Conservation (phyloP, 2,888 invertebrate genomes). For the Copidosoma aretas region DNA sequence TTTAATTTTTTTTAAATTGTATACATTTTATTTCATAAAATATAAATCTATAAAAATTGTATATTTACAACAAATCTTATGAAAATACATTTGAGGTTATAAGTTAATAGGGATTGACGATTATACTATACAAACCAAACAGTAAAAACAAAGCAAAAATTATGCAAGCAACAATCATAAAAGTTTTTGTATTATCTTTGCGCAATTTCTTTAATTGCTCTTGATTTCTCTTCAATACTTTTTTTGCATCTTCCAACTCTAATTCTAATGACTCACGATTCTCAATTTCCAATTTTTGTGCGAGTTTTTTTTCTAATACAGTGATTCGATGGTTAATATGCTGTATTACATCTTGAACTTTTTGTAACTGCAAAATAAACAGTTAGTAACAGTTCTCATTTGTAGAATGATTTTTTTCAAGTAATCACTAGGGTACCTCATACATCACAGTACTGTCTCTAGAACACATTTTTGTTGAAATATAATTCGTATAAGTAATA, state of each 20-base stretch:
- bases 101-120: constrained; percentile 38
- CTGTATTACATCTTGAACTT: constrained; percentile 51
- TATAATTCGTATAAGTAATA: no score
- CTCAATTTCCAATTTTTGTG: constrained; percentile 43
- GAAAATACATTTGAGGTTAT: no score
- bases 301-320: constrained; percentile 52
- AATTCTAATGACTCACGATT: constrained; percentile 53
- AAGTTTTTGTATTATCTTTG: constrained; percentile 53
- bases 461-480: constrained; percentile 27
- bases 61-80: constrained; percentile 24
- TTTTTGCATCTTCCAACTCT: constrained; percentile 53
- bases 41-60: constrained; percentile 33
- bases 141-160: constrained; percentile 49
- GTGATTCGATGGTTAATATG: constrained; percentile 50
- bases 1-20: no score
- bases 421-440: constrained; percentile 22
- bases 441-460: constrained; percentile 22
- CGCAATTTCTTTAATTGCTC: constrained; percentile 49
- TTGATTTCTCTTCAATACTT: constrained; percentile 51
- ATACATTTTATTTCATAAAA: no score
- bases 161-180: constrained; percentile 52
- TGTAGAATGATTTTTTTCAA: no score
- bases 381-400: not conserved
- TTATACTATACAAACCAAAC: constrained; percentile 50
- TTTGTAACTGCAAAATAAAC: constrained; percentile 49